phyloP scores from a whole-genome alignment of 2,113 vertebrate genomes.

The Platichthys flesus region DNA sequence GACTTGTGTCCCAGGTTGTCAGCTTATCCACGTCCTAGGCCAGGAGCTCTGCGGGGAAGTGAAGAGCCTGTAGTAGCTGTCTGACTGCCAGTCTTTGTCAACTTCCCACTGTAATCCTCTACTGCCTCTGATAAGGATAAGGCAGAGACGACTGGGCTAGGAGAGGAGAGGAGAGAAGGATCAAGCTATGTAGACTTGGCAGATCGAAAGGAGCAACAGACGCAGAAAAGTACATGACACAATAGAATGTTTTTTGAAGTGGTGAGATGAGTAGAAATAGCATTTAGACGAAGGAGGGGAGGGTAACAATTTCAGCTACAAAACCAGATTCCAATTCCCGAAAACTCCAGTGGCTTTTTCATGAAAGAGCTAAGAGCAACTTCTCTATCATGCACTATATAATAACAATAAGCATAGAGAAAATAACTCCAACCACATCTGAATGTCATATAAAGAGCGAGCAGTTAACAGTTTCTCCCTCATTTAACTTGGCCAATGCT shows the following conservation, averaged over 20 bases:
- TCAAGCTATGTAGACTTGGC: background rate
- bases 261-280: slow-evolving; percentile 11
- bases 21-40: slow-evolving; percentile 64
- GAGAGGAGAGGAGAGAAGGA: slow-evolving; percentile 11
- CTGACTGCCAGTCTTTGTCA: slow-evolving; percentile 68
- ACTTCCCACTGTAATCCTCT: slow-evolving; percentile 67
- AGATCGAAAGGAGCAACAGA: slow-evolving; percentile 23
- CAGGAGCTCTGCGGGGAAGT: slow-evolving; percentile 55
- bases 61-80: slow-evolving; percentile 64
- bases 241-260: slow-evolving; percentile 12
- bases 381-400: slow-evolving; percentile 16
- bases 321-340: slow-evolving; percentile 18
- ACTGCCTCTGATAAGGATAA: slow-evolving; percentile 59
- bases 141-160: slow-evolving; percentile 23
- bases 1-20: slow-evolving; percentile 63
- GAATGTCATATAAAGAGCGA: slow-evolving; percentile 6
- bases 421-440: slow-evolving; percentile 18
- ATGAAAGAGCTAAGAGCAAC: slow-evolving; percentile 26
- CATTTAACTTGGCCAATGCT: slow-evolving; percentile 38
- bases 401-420: slow-evolving; percentile 16
- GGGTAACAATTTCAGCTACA: slow-evolving; percentile 14
- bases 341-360: background rate
- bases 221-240: background rate
- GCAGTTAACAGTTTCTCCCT: slow-evolving; percentile 29
- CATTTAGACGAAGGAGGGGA: background rate